phyloP scores from a whole-genome alignment of 2,113 vertebrate species.

The Solea senegalensis region DNA sequence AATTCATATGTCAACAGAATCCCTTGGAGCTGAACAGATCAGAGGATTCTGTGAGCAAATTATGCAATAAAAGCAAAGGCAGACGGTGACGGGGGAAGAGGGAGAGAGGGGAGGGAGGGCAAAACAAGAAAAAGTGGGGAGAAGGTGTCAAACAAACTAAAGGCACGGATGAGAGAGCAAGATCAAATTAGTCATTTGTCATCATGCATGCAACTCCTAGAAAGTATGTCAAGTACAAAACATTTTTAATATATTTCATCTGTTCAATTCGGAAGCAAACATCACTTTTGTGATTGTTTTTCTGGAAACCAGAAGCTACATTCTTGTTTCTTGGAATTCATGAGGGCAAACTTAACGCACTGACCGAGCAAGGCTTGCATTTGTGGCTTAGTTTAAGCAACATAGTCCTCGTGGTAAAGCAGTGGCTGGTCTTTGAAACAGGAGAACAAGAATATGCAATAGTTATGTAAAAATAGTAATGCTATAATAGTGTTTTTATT shows the following conservation, averaged over 20 bases:
- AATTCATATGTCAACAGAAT: constrained; percentile 56
- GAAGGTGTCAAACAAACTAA: constrained; percentile 20
- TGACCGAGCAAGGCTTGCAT: too few species aligned
- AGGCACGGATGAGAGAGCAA: background rate
- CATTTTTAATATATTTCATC: background rate
- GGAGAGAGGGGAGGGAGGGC: background rate
- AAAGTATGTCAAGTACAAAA: background rate
- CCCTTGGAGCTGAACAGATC: constrained; percentile 52
- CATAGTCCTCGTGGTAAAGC: too few species aligned
- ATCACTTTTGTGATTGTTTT: background rate
- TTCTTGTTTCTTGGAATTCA: background rate
- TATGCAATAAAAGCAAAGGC: constrained; percentile 46
- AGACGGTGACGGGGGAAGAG: constrained; percentile 5
- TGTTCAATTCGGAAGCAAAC: background rate
- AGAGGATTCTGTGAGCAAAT: constrained; percentile 56
- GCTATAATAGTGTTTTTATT: too few species aligned
- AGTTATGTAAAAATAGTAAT: too few species aligned
- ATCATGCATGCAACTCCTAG: constrained; percentile 4
- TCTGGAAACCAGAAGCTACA: background rate
- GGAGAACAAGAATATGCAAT: too few species aligned
- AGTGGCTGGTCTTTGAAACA: too few species aligned
- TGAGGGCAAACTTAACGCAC: background rate
- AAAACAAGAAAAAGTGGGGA: constrained; percentile 17
- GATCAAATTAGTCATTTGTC: constrained; percentile 28
- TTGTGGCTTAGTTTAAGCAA: too few species aligned